phyloP scores from a whole-genome alignment of 30 jellyfish, hydroid and myxozoan species.

The Pseudorhiza aurosa region DNA sequence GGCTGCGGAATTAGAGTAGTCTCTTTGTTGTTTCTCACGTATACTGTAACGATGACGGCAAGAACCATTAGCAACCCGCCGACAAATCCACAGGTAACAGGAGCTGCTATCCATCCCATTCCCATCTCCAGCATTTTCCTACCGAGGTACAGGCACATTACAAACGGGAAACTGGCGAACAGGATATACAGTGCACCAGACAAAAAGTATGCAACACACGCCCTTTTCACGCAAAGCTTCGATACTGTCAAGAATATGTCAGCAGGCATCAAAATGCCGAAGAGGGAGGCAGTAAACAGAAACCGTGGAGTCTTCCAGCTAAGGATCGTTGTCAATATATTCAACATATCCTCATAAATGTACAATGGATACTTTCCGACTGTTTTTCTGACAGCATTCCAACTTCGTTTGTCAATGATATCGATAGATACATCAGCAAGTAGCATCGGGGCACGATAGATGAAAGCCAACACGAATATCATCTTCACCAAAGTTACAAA shows the following conservation, averaged over 20 bases:
- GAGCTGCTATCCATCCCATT: conserved; percentile 70
- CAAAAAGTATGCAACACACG: conserved; percentile 47
- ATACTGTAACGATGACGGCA: conserved; percentile 62
- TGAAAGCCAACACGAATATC: conserved; percentile 57
- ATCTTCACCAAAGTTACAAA: conserved; percentile 67
- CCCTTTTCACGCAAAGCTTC: conserved; percentile 16
- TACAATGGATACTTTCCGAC: conserved; percentile 73
- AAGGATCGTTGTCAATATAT: conserved; percentile 29
- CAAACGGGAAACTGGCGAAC: conserved; percentile 77
- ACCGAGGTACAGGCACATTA: conserved; percentile 68
- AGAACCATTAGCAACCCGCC: conserved; percentile 60
- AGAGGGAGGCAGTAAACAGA: conserved; percentile 72
- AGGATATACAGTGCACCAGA: conserved; percentile 48
- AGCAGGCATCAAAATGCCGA: conserved; percentile 93
- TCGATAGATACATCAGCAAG: conserved; percentile 77
- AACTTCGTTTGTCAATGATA: conserved; percentile 78
- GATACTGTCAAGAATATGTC: conserved; percentile 81
- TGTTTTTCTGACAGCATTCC: conserved; percentile 86
- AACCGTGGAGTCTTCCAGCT: conserved; percentile 98
- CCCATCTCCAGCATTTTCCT: conserved; percentile 51
- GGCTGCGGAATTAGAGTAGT: conserved; percentile 52
- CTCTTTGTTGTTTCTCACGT: conserved; percentile 21
- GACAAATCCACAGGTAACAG: conserved; percentile 51
- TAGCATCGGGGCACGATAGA: conserved; percentile 94
- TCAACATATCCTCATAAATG: conserved; percentile 51